Evolutionary conservation across 2,113 vertebrate genomes (phyloP).

Genomic region (Camelus bactrianus): DNA sequence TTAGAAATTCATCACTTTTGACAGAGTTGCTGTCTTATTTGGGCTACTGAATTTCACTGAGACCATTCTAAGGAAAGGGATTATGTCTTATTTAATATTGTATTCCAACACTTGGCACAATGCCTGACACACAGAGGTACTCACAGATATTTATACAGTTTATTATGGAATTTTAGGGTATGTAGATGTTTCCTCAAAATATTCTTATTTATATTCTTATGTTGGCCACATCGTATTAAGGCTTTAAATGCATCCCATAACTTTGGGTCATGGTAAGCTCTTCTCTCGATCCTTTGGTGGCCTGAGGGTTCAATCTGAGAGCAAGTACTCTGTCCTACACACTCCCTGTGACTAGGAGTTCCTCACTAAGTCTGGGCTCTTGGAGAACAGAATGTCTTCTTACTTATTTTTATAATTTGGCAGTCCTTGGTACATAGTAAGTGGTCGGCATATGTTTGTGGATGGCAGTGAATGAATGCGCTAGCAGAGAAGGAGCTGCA

Average conservation of each 20-base stretch:
- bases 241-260: neutral
- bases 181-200: neutral
- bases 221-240: neutral
- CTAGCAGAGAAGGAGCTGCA: neutral
- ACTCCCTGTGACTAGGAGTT: neutral
- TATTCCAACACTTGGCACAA: neutral
- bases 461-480: neutral
- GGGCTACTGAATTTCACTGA: neutral
- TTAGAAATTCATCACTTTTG: slow-evolving; percentile 25
- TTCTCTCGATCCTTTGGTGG: neutral
- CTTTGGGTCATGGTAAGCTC: neutral
- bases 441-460: neutral
- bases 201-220: neutral
- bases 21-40: slow-evolving; percentile 43
- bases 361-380: neutral
- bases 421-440: neutral
- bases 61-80: neutral
- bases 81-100: neutral
- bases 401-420: neutral
- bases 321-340: neutral
- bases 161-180: neutral
- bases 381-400: neutral
- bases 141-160: neutral
- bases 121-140: neutral
- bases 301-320: neutral